Base-by-base conservation (phyloP, 1,140 invertebrate genomes). In the Hormaphis cornu region DNA sequence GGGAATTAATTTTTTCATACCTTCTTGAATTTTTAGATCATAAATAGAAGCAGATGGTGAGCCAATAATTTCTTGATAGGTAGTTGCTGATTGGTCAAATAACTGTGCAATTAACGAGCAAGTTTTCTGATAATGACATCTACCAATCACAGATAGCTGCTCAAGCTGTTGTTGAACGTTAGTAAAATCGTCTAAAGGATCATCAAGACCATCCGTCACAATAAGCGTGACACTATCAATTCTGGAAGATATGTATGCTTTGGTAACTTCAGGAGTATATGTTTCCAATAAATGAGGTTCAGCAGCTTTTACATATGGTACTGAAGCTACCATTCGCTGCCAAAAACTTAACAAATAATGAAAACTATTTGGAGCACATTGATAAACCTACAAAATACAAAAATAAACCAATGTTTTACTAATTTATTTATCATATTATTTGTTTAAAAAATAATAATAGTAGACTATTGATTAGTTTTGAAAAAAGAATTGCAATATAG, bases 281-380 rank as follows among this genome's bases (percentile, higher is more conserved):
- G 90, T 93, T 77, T 98, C 94, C 69, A 99, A 80, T 61, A 95
- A 80, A 80, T 98, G 95, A 1, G 95, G 95, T 78, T 98, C 95
- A 1, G 89, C 86, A 0, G 93, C 92, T 79, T 98, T 97, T 0
- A 98, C 93, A 79, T 98, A 99, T 1, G 96, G 95, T 61, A 98
- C 93, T 16, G 95, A 98, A 0, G 95, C 92, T 1, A 98, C 96
- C 94, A 99, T 97, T 63, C 95, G 83, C 78, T 98, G 95, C 97
- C 97, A 98, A 16, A 98, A 81, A 71, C 91, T 95, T 53, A 98
- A 81, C 16, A 98, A 81, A 78, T 98, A 99, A 79, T 98, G 96
- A 8, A 98, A 91, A 76, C 93, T 97, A 79, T 98, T 98, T 1
- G 95, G 93, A 0, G 95, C 93, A 81, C 97, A 98, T 76, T 98